phyloP scores from a whole-genome alignment of 2,888 invertebrate species.

The Adela reaumurella region DNA sequence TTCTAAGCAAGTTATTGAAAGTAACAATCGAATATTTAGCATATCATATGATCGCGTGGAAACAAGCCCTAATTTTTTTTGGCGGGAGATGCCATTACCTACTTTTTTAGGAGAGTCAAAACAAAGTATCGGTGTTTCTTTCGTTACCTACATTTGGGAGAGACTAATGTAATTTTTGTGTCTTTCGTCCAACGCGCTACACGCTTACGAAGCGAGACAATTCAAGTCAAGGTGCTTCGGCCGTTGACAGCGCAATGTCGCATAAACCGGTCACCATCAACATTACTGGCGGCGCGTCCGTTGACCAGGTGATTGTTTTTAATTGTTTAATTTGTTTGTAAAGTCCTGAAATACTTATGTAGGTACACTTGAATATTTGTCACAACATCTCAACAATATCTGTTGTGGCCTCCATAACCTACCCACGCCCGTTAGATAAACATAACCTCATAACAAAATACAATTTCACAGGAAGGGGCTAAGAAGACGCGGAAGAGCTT shows the following conservation, averaged over 20 bases:
- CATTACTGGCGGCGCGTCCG: not conserved
- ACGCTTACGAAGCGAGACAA: too few relatives aligned
- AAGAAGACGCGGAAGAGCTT: constrained; percentile 62
- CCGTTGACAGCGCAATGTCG: not conserved
- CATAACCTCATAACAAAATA: not conserved
- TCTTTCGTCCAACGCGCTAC: not conserved
- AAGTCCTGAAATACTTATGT: too few relatives aligned
- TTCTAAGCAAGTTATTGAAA: too few relatives aligned
- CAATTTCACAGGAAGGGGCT: constrained; percentile 51
- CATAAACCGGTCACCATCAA: not conserved
- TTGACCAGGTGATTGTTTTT: not conserved
- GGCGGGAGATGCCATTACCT: not conserved
- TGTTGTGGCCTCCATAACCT: too few relatives aligned
- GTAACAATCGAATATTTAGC: too few relatives aligned
- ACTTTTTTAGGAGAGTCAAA: not conserved
- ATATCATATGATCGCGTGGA: too few relatives aligned
- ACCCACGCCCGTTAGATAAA: too few relatives aligned
- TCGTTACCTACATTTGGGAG: too few relatives aligned
- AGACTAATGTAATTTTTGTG: not conserved
- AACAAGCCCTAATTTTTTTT: too few relatives aligned
- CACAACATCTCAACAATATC: too few relatives aligned
- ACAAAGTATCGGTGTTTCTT: not conserved
- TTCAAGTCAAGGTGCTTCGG: not conserved
- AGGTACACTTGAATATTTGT: too few relatives aligned
- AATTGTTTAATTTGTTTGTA: too few relatives aligned